Evolutionary conservation across 2,797 vertebrate genomes (phyloP).

Genomic region (Chiloscyllium punctatum): DNA sequence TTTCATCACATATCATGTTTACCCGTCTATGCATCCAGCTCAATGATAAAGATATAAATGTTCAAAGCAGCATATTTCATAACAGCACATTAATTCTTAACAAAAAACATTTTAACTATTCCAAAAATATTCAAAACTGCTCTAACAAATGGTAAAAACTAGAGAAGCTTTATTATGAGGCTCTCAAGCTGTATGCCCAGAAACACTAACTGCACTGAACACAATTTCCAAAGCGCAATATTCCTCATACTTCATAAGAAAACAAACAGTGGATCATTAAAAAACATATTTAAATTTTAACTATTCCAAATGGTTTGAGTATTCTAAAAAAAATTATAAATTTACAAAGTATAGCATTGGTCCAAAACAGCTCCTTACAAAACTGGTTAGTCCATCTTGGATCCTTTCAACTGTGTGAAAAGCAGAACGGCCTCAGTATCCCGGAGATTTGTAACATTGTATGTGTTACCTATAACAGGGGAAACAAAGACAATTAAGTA

Average conservation of each 20-base stretch:
- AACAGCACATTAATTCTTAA: neutral
- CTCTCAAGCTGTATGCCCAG: neutral
- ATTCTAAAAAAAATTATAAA: neutral
- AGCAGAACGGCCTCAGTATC: slow-evolving; percentile 56
- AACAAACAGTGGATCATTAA: neutral
- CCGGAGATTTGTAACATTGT: slow-evolving; percentile 60
- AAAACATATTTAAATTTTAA: neutral
- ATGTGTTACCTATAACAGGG: slow-evolving; percentile 59
- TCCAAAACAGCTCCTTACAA: neutral
- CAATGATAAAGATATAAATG: neutral
- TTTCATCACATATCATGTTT: neutral
- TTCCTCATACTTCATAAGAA: neutral
- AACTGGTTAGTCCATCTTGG: slow-evolving; percentile 43
- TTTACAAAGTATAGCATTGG: slow-evolving; percentile 15
- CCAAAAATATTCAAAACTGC: neutral
- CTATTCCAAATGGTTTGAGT: slow-evolving; percentile 14
- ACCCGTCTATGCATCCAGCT: neutral
- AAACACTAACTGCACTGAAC: neutral
- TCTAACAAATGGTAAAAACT: neutral
- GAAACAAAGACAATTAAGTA: neutral
- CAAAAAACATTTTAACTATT: neutral
- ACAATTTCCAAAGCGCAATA: neutral
- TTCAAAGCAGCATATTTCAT: neutral
- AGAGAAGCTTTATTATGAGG: neutral
- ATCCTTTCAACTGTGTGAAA: slow-evolving; percentile 63